These are phyloP conservation scores for Gymnogyps californianus DNA, from an alignment of 2,113 vertebrate genomes.

Conservation along the genomic window DNA sequence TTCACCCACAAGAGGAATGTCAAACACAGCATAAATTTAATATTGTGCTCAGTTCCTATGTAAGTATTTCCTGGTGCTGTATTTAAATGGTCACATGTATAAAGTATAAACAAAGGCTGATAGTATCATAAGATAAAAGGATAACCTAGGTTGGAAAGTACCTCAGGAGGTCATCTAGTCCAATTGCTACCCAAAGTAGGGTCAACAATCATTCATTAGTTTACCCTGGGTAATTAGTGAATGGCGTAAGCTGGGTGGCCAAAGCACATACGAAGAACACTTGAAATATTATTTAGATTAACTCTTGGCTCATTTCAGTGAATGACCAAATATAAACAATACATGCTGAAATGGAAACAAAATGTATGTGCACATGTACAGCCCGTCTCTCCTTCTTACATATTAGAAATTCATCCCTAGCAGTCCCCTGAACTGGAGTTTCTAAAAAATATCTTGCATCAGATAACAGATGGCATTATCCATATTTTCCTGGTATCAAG, in stretches of 20 bases:
- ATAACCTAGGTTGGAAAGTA: background rate
- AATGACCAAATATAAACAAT: background rate
- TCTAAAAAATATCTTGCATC: background rate
- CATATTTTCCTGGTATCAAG: background rate
- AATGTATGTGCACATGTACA: rapidly evolving
- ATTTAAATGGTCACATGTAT: background rate
- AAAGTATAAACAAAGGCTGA: background rate
- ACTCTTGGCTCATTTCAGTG: background rate
- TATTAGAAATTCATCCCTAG: background rate
- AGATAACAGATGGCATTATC: background rate
- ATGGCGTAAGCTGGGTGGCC: background rate
- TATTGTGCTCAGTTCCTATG: background rate
- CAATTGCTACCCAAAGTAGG: background rate
- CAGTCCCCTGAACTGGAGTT: background rate
- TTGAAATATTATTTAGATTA: background rate
- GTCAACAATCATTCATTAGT: background rate
- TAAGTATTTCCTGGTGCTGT: background rate
- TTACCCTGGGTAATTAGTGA: background rate
- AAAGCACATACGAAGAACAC: background rate
- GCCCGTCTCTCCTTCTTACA: background rate
- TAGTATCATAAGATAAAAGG: background rate
- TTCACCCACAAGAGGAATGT: background rate
- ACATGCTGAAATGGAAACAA: background rate
- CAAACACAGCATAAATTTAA: background rate
- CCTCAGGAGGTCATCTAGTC: background rate